phyloP scores from a whole-genome alignment of 1,140 invertebrate species.

The Tribolium madens region DNA sequence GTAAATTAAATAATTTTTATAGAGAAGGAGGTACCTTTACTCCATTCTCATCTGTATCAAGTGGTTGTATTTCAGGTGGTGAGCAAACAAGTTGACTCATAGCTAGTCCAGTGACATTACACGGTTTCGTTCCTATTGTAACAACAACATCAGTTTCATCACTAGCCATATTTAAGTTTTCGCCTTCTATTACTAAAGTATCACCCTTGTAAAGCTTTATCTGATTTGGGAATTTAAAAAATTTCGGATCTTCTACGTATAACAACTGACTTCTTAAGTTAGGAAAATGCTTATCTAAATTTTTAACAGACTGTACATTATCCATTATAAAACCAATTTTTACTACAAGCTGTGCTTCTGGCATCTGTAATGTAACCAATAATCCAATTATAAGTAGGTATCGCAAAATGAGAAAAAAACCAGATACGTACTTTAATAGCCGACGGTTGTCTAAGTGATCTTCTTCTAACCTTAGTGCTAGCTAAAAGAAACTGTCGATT shows the following conservation, averaged over 20 bases:
- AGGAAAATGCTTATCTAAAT: slow-evolving; percentile 89
- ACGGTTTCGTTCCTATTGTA: slow-evolving; percentile 87
- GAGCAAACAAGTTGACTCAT: slow-evolving; percentile 90
- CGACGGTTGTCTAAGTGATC: slow-evolving; percentile 63
- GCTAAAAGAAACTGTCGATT: slow-evolving; percentile 67
- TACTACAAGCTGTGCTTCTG: slow-evolving; percentile 70
- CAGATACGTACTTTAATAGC: slow-evolving; percentile 57
- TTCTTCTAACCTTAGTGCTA: slow-evolving; percentile 55
- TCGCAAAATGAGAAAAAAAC: neutral
- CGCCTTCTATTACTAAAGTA: slow-evolving; percentile 94
- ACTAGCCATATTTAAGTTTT: slow-evolving; percentile 90
- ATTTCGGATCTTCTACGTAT: slow-evolving; percentile 93
- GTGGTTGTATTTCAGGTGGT: slow-evolving; percentile 88
- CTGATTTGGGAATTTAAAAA: slow-evolving; percentile 86
- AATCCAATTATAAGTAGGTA: slow-evolving; percentile 10
- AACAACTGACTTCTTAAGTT: slow-evolving; percentile 82
- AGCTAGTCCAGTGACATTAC: slow-evolving; percentile 94
- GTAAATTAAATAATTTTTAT: neutral
- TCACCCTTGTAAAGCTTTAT: slow-evolving; percentile 95
- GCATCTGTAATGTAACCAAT: no score
- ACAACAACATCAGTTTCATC: slow-evolving; percentile 95
- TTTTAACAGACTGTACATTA: slow-evolving; percentile 87
- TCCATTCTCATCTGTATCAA: slow-evolving; percentile 87
- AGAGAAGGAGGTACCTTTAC: slow-evolving; percentile 69
- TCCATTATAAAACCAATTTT: slow-evolving; percentile 96